Base-by-base conservation (phyloP, 1,140 invertebrate genomes). In the Eumaeus atala region DNA sequence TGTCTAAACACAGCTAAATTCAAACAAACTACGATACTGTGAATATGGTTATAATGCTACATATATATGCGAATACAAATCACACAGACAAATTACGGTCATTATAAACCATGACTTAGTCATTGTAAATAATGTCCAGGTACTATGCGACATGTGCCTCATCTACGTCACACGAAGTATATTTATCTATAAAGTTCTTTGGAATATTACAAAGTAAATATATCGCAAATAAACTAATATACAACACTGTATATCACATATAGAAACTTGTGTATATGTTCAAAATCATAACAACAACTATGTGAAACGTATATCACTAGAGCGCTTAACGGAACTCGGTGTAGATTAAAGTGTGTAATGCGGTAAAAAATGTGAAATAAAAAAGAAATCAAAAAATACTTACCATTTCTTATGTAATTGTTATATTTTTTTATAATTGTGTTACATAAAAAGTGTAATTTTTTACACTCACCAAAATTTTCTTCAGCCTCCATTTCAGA, bases 231-330 rank as follows among this genome's bases (percentile, higher is more conserved):
- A 51, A 54, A 60, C 44, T 34, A 51, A 42, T 62, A 61, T 35
- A 48, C 54, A 61, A 67, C 56, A 64, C 58, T 59, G 58, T 65
- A 67, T 59, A 63, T 38, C 37, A 48, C 34, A 55, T 68, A 63
- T 9, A 66, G 60, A 69, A 66, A 69, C 57, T 16, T 58, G 59
- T 69, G 66, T 69, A 69, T 57, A 69, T 50, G 12, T 18, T 44
- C 12, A 1, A 44, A 16, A 18, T 48, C 66, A 66, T 56, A 64
- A 65, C 60, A 64, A 48, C 17, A 14, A 11, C 8, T 48, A 12
- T 36, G 14, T 17, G 48, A 12, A 50, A 16, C 9, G 28, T 50
- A 50, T 12, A 35, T 50, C 6, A 3, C 21, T 50, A 50, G 34
- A 50, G 10, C 14, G 9, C 48, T 34, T 34, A 50, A 50, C n/a